Evolutionary conservation across 2,113 vertebrate genomes (phyloP).

Genomic region (Bolborhynchus lineola): DNA sequence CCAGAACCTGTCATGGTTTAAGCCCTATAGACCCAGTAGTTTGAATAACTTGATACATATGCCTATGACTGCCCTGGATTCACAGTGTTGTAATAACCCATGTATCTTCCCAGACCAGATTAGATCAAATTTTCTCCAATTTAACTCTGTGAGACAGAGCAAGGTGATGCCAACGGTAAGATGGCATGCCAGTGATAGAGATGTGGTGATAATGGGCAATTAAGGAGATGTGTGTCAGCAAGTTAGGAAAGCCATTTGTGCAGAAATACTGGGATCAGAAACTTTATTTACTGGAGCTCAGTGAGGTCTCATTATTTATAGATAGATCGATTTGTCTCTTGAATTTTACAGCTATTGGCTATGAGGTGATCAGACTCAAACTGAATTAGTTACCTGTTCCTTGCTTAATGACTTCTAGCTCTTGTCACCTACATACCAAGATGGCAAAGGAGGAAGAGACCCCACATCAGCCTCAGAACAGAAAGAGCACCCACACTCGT

Average conservation of each 20-base stretch:
- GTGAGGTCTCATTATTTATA: not conserved
- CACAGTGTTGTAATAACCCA: fast-evolving
- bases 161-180: not conserved
- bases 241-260: not conserved
- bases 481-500: not conserved
- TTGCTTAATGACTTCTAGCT: not conserved
- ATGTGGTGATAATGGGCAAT: not conserved
- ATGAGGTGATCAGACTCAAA: not conserved
- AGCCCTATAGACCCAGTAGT: not conserved
- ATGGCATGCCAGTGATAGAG: not conserved
- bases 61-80: not conserved
- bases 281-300: fast-evolving
- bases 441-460: not conserved
- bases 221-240: not conserved
- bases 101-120: not conserved
- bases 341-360: not conserved
- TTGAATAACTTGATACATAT: not conserved
- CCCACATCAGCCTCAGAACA: not conserved
- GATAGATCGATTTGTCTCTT: not conserved
- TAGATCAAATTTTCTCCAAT: not conserved
- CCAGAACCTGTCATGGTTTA: not conserved
- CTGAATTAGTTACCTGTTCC: not conserved
- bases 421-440: not conserved
- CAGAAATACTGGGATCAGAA: not conserved
- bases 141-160: not conserved